A percentile compares a stretch with the other conserved stretches of the same genome.
Evolutionary conservation across 2,113 vertebrate genomes (phyloP).

Genomic region (Poeciliopsis retropinna): DNA sequence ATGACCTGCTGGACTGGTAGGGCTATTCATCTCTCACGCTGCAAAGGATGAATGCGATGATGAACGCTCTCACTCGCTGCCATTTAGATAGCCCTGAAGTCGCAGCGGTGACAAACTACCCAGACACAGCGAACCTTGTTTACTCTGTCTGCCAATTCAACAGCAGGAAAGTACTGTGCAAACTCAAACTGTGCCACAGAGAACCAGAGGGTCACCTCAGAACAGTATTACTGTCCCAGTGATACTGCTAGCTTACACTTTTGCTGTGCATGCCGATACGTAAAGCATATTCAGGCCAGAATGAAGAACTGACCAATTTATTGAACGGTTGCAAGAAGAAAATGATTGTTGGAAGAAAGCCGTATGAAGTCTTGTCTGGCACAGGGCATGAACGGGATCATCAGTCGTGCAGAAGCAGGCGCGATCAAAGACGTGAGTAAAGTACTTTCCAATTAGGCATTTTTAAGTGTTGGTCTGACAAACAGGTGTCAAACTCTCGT

Average conservation of each 20-base stretch:
- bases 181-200: slow-evolving; percentile 47
- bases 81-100: slow-evolving; percentile 78
- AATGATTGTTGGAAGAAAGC: too few species aligned
- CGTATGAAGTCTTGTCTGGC: background rate
- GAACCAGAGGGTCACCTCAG: slow-evolving; percentile 42
- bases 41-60: slow-evolving; percentile 69
- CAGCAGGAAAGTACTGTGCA: slow-evolving; percentile 25
- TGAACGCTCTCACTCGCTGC: slow-evolving; percentile 58
- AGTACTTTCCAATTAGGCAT: too few species aligned
- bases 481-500: too few species aligned
- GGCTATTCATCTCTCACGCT: slow-evolving; percentile 65
- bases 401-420: too few species aligned
- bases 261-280: background rate
- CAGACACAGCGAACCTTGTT: slow-evolving; percentile 57
- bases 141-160: slow-evolving; percentile 45
- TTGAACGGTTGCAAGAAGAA: background rate
- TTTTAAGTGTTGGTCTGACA: too few species aligned
- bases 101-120: slow-evolving; percentile 69
- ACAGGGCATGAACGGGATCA: background rate
- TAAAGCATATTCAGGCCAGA: background rate
- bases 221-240: slow-evolving; percentile 14
- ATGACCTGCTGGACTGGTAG: slow-evolving; percentile 62
- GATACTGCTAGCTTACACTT: slow-evolving; percentile 14
- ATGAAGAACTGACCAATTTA: background rate
- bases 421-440: too few species aligned